Evolutionary conservation across 2,797 vertebrate genomes (phyloP), one percentile per base, ranked within the genome.

Genomic region (Melanotaenia pygmaea): DNA sequence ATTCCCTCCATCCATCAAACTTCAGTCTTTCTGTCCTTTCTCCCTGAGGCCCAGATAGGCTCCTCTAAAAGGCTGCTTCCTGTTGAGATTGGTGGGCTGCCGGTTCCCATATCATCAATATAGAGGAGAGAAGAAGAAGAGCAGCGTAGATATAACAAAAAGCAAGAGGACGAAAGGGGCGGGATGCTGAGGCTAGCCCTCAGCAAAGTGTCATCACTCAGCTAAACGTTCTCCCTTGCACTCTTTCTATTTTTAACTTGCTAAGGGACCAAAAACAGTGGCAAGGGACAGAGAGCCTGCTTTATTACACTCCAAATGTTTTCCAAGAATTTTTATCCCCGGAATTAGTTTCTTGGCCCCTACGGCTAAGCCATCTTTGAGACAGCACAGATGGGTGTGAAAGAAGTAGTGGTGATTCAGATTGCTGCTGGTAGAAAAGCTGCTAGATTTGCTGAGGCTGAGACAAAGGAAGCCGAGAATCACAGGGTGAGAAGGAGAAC

Each of bases 301-400:
- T 82, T 87, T 81, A 83, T 77, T 80, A 76, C 66, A 73, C 79
- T 76, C 68, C 54, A 68, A 83, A 78, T 79, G 74, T 76, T 87
- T 83, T 85, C 74, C 40, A 72, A 79, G 75, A 76, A 82, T 79
- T 79, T 81, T 22, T 30, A 86, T 76, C 57, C 64, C 67, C 54
- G 18, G 64, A 86, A 85, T 80, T 63, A 69, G 66, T 67, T 61
- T 80, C 56, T 71, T 13, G 6, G 71, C 38, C 76, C 72, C 72
- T 47, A 62, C 8, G 64, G 86, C 68, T 51, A 67, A 84, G 74
- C 45, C 26, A 37, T 47, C 62, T 58, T 79, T 79, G 72, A 40
- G 76, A 73, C 78, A 66, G 77, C 74, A 79, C 73, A 74, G 84
- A 59, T 32, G 32, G 72, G 34, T 62, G 79, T 77, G 83, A 81